Base-by-base conservation (phyloP, 2,888 invertebrate genomes). In the Thymelicus acteon region DNA sequence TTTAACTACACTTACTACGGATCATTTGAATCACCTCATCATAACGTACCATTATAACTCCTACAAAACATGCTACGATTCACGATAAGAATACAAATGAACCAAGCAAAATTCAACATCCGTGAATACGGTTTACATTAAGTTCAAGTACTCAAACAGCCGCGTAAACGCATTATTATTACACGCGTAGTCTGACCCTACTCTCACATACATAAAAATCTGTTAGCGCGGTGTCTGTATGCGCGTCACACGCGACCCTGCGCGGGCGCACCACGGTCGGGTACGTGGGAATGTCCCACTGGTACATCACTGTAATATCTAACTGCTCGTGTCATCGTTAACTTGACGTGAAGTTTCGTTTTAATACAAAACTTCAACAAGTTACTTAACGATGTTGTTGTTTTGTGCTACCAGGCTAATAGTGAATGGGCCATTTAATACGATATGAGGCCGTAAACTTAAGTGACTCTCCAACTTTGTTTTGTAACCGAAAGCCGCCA, bases 231-330 rank as follows among this genome's bases (percentile, higher is more conserved):
- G 49, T 40, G 63, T 64, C 60, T 58, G 72, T 62, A 72, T 69
- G 64, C 72, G n/a, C 24, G 54, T 63, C 72, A 68, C 72, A 72
- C 60, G 54, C 67, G 60, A 49, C 68, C 68, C 60, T 62, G 66
- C 67, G 66, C 67, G 37, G 47, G 31, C 31, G 31, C 31, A 31
- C 31, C 31, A 31, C 31, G 31, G 31, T 31, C 54, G 66, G 19
- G 37, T 65, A 71, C 68, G 71, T 72, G 74, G 74, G 74, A 74
- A 74, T 71, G 68, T 54, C 49, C 66, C 61, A n/a, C 24, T 54
- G 64, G 31, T 8, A 8, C 63, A 52, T 15, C n/a, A 61, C 64
- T 72, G 63, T 54, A 65, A 72, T 73, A 70, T 60, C 60, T 54
- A 72, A 70, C 58, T 47, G 65, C 60, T 48, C 39, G 60, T 10